A percentile compares a stretch with the other conserved stretches of the same genome.
These are phyloP conservation scores for Antheraea assamensis DNA, from an alignment of 2,888 invertebrate genomes.

Conservation along the genomic window DNA sequence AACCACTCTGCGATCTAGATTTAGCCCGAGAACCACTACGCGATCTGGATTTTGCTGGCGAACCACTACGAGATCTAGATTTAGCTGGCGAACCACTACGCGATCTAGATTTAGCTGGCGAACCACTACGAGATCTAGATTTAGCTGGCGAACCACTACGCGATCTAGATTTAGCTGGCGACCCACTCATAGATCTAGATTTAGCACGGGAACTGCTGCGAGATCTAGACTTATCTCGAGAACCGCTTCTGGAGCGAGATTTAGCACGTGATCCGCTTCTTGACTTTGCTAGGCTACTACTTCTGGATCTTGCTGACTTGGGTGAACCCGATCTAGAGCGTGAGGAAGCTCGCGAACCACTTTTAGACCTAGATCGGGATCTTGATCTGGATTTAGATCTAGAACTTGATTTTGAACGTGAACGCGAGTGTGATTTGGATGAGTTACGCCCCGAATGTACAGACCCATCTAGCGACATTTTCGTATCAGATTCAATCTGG, in stretches of 20 bases:
- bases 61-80: constrained; percentile 33
- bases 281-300: constrained; percentile 30
- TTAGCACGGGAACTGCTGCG: constrained; percentile 37
- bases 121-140: constrained; percentile 32
- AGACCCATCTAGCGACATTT: constrained; percentile 66
- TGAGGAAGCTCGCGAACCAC: constrained; percentile 27
- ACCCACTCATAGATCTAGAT: constrained; percentile 29
- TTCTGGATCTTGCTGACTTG: constrained; percentile 30
- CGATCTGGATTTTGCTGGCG: constrained; percentile 36
- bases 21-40: constrained; percentile 25
- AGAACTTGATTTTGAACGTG: constrained; percentile 31
- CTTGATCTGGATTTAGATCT: constrained; percentile 24
- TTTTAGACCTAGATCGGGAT: constrained; percentile 29
- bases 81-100: constrained; percentile 35
- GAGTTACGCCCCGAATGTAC: constrained; percentile 39
- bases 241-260: constrained; percentile 36
- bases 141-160: constrained; percentile 33
- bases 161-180: constrained; percentile 37
- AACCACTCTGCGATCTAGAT: constrained; percentile 21
- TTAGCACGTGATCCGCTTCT: constrained; percentile 38
- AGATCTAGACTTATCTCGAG: constrained; percentile 37
- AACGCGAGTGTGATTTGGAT: constrained; percentile 39
- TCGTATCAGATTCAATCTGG: constrained; percentile 61
- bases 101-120: constrained; percentile 32
- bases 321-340: constrained; percentile 28